A percentile compares a stretch with the other conserved stretches of the same genome.
phyloP scores from a whole-genome alignment of 2,888 invertebrate species.

The Agapostemon virescens region DNA sequence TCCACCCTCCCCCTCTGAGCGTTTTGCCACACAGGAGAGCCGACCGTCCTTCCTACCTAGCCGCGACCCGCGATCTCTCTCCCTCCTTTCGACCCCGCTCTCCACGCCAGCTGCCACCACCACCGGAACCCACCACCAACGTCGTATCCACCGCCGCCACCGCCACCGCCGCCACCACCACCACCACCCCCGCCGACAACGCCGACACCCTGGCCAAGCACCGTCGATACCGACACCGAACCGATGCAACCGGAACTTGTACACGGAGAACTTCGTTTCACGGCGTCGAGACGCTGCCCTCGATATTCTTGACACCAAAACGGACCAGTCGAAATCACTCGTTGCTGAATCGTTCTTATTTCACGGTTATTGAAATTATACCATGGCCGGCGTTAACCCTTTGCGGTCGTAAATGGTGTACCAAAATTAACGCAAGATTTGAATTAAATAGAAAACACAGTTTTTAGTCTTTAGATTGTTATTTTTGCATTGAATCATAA shows the following conservation, averaged over 20 bases:
- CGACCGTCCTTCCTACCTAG: slow-evolving; percentile 38
- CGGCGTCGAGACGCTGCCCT: neutral
- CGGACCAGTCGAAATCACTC: no score
- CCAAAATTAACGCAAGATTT: no score
- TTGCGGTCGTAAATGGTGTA: no score
- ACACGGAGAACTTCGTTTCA: neutral
- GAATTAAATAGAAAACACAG: no score
- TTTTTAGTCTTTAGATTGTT: no score
- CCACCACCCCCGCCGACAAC: neutral
- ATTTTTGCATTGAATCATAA: no score
- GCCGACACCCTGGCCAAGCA: neutral
- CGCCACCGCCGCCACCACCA: neutral
- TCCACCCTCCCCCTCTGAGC: slow-evolving; percentile 54
- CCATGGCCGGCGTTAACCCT: no score
- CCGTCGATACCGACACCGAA: slow-evolving; percentile 5
- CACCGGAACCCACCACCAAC: slow-evolving; percentile 33
- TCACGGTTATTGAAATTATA: no score
- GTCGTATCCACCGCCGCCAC: slow-evolving; percentile 17
- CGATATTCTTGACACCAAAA: neutral
- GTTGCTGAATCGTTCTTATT: no score
- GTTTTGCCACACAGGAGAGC: slow-evolving; percentile 8
- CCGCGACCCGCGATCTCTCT: slow-evolving; percentile 48
- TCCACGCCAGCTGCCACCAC: slow-evolving; percentile 44
- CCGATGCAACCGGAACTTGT: slow-evolving; percentile 3
- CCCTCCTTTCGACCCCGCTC: slow-evolving; percentile 32